Conservation (phyloP, 2,888 invertebrate species). For the Synergus itoensis region DNA sequence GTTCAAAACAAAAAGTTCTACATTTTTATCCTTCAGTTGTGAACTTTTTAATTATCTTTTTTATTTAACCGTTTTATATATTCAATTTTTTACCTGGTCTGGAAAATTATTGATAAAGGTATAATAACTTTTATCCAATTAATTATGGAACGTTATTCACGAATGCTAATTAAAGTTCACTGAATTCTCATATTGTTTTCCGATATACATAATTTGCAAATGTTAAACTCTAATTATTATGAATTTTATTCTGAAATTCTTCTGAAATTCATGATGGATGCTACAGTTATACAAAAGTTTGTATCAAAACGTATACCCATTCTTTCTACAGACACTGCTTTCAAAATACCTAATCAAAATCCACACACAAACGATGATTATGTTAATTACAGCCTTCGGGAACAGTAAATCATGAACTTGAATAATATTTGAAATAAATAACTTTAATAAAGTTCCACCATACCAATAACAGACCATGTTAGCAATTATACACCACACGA, state of each 20-base stretch:
- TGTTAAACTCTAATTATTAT: background rate
- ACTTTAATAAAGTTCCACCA: background rate
- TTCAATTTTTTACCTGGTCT: no score
- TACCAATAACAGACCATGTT: background rate
- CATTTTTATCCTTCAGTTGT: no score
- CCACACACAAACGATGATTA: background rate
- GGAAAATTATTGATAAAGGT: background rate
- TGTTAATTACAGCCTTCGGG: constrained; percentile 26
- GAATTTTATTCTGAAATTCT: background rate
- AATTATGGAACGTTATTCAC: background rate
- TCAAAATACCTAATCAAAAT: background rate
- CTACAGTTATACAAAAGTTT: background rate
- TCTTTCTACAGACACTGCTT: background rate
- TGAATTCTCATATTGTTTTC: background rate
- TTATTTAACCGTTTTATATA: no score
- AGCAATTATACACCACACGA: constrained; percentile 2
- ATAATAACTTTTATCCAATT: background rate
- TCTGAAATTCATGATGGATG: no score
- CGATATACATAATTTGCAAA: background rate
- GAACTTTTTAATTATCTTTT: no score
- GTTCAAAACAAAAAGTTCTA: no score
- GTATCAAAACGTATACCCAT: background rate
- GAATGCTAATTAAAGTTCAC: background rate
- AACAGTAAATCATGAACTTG: constrained; percentile 8
- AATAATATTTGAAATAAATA: constrained; percentile 7